Percentiles rank a stretch among this genome's conserved stretches.
These are phyloP conservation scores for Amorpha juglandis DNA, from an alignment of 2,888 invertebrate genomes.

Conservation along the genomic window DNA sequence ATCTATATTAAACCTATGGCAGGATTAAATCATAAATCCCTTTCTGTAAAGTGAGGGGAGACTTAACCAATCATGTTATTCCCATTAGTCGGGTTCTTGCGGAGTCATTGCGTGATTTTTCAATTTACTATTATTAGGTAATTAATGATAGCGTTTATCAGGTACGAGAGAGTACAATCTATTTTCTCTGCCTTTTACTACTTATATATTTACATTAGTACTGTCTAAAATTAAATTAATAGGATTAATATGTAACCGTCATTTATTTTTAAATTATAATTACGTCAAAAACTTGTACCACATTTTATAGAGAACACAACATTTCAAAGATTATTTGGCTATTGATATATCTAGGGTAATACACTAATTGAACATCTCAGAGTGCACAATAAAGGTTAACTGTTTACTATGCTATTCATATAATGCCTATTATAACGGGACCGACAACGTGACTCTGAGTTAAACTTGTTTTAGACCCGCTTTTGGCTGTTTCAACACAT, in stretches of 20 bases:
- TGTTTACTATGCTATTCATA: conserved; percentile 42
- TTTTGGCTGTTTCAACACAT: background rate
- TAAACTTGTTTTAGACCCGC: conserved; percentile 46
- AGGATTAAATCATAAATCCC: background rate
- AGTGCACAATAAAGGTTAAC: conserved; percentile 30
- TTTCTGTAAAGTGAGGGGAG: background rate
- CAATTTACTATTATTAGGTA: too few species aligned
- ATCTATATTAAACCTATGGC: background rate
- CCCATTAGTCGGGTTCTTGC: background rate
- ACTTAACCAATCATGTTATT: background rate
- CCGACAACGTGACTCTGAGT: conserved; percentile 51
- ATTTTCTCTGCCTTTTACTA: too few species aligned
- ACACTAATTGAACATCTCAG: conserved; percentile 26
- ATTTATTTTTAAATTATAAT: too few species aligned
- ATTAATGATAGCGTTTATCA: too few species aligned
- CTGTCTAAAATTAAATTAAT: too few species aligned
- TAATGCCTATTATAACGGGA: conserved; percentile 52
- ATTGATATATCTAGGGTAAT: background rate
- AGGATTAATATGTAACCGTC: too few species aligned
- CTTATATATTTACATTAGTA: too few species aligned
- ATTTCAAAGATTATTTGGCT: background rate
- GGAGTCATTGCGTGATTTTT: too few species aligned
- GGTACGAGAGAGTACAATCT: too few species aligned
- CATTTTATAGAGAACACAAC: background rate
- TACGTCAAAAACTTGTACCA: background rate